Evolutionary conservation across 2,797 vertebrate species (phyloP), one percentile per base, ranked within the genome.

Genomic region (Helarctos malayanus): DNA sequence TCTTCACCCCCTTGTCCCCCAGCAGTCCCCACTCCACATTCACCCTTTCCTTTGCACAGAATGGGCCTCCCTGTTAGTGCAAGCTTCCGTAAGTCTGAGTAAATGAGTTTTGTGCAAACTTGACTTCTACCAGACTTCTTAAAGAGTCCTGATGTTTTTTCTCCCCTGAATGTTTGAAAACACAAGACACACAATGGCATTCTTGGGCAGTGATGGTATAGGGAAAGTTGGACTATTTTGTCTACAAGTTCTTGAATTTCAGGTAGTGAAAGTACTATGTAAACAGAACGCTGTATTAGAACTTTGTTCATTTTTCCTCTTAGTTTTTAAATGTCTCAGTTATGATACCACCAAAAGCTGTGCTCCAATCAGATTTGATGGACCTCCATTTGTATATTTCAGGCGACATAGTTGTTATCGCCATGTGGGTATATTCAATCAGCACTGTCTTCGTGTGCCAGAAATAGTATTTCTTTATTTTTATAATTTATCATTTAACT

Each of bases 1-100:
- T 15, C 65, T 38, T 54, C 12, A 21, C 0, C 2, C 1, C 7
- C 25, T 5, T 3, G 5, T 3, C 1, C 47, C 49, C 32, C 21
- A 18, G 54, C 2, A 59, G n/a, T 18, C 32, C n/a, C 63, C 41
- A 23, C 4, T 7, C 18, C 13, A 6, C 49, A 29, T n/a, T 57
- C 29, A 19, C n/a, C 41, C 1, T 25, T 83, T 15, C 41, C 1
- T 1, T 18, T 56, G 11, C 32, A 12, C 8, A 41, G 59, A 38
- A 21, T 32, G 47, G 41, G 41, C 29, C 47, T 5, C 1, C 1
- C 16, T 7, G 19, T 18, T 6, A 59, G 49, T 15, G 11, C 6
- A 27, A 45, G 61, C 61, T 59, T 82, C 78, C 27, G 4, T 11
- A 85, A 65, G 29, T 54, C 0, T 6, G 13, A 38, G 2, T 49